Conservation (phyloP, 2,888 invertebrate genomes). For the Syrphus vitripennis region DNA sequence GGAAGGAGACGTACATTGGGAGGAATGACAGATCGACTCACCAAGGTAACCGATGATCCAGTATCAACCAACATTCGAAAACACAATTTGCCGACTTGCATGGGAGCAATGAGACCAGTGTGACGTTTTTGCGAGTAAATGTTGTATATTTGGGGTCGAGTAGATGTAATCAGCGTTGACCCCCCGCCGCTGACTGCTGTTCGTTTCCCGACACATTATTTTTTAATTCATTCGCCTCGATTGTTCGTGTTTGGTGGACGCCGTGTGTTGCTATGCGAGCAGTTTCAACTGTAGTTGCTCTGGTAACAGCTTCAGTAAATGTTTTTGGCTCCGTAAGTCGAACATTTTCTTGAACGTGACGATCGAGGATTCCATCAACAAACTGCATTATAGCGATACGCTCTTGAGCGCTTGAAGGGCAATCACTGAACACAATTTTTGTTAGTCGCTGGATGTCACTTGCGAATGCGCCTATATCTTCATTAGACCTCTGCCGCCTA, state of each 20-base stretch:
- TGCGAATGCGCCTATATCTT: constrained; percentile 14
- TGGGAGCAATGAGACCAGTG: not conserved
- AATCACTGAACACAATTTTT: not conserved
- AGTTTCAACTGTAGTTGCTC: constrained; percentile 5
- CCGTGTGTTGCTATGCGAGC: constrained; percentile 5
- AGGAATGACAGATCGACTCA: constrained; percentile 34
- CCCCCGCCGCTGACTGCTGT: constrained; percentile 23
- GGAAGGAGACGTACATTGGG: not conserved
- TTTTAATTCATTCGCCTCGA: constrained; percentile 6
- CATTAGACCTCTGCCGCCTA: no score
- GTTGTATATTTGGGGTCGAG: constrained; percentile 33
- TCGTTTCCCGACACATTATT: constrained; percentile 34
- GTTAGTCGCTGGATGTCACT: not conserved
- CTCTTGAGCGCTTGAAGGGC: not conserved
- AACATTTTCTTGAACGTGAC: not conserved
- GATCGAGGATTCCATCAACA: constrained; percentile 5
- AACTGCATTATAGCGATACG: not conserved
- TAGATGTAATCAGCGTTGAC: constrained; percentile 19
- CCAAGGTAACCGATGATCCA: constrained; percentile 6
- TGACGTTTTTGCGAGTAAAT: constrained; percentile 2
- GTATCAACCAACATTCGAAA: constrained; percentile 10
- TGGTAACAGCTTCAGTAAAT: constrained; percentile 4
- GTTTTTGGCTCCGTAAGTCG: constrained; percentile 3
- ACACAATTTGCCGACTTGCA: not conserved
- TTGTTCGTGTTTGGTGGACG: constrained; percentile 13